Evolutionary conservation across 1,140 invertebrate genomes (phyloP).

Genomic region (Brachionus manjavacas): DNA sequence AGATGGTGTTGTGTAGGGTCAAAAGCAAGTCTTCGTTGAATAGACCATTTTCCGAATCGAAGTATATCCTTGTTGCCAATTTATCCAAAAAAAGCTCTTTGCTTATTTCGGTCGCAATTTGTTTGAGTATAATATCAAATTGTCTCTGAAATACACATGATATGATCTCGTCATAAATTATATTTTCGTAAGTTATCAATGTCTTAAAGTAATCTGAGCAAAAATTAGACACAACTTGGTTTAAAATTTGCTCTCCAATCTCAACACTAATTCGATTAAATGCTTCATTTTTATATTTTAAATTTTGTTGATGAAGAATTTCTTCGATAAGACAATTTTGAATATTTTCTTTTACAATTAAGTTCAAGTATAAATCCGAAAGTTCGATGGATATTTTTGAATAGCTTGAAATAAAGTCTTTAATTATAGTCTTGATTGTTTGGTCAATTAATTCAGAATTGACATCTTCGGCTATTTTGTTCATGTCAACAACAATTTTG

Average conservation of each 20-base stretch:
- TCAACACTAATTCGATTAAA: not conserved
- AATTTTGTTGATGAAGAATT: not conserved
- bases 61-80: not conserved
- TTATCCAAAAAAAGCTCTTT: constrained; percentile 28
- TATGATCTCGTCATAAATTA: not conserved
- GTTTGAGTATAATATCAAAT: constrained; percentile 24
- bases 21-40: constrained; percentile 5
- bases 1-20: not conserved
- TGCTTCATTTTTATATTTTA: constrained; percentile 25
- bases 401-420: not conserved
- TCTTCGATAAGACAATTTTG: not conserved
- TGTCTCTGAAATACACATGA: constrained; percentile 4
- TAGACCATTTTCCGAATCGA: not conserved
- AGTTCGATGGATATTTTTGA: not conserved
- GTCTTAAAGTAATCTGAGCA: not conserved
- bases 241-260: not conserved
- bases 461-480: not conserved
- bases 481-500: not conserved
- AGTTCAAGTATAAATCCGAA: not conserved
- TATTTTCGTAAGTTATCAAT: not conserved
- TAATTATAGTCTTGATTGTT: not conserved
- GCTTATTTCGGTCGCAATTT: constrained; percentile 28
- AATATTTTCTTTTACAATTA: not conserved
- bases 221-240: not conserved
- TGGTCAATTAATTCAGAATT: not conserved